Evolutionary conservation across 1,140 invertebrate species (phyloP).

Genomic region (Caligus rogercresseyi): DNA sequence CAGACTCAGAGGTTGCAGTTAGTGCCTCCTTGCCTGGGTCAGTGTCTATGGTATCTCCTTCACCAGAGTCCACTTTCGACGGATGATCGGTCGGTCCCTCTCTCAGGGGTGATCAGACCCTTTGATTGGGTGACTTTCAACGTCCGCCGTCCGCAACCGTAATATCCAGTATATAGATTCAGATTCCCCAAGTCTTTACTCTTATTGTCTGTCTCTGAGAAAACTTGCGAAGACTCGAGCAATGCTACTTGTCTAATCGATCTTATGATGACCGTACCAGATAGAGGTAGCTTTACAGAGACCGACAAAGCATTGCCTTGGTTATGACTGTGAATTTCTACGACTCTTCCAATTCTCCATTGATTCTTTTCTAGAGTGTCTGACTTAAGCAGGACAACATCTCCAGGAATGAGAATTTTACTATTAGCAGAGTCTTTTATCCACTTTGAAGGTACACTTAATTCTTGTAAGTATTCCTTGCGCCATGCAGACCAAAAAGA

Average conservation of each 20-base stretch:
- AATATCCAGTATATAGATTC: neutral
- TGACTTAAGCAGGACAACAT: neutral
- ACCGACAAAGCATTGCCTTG: neutral
- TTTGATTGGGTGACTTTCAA: neutral
- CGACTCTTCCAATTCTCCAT: neutral
- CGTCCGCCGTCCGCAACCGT: neutral
- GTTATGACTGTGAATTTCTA: neutral
- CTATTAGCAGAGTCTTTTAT: neutral
- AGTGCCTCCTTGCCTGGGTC: neutral
- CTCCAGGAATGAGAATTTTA: neutral
- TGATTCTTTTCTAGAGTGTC: neutral
- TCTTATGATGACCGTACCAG: neutral
- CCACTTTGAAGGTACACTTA: neutral
- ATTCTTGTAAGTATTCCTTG: neutral
- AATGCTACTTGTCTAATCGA: neutral
- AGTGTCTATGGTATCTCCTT: neutral
- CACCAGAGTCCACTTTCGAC: neutral
- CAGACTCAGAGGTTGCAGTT: neutral
- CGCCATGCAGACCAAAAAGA: neutral
- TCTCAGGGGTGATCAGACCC: neutral
- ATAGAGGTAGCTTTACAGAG: neutral
- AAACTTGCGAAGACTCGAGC: neutral
- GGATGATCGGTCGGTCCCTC: neutral
- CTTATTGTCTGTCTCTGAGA: neutral
- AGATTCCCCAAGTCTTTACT: neutral